Conservation (phyloP, 2,113 vertebrate genomes). For the Gavialis gangeticus region DNA sequence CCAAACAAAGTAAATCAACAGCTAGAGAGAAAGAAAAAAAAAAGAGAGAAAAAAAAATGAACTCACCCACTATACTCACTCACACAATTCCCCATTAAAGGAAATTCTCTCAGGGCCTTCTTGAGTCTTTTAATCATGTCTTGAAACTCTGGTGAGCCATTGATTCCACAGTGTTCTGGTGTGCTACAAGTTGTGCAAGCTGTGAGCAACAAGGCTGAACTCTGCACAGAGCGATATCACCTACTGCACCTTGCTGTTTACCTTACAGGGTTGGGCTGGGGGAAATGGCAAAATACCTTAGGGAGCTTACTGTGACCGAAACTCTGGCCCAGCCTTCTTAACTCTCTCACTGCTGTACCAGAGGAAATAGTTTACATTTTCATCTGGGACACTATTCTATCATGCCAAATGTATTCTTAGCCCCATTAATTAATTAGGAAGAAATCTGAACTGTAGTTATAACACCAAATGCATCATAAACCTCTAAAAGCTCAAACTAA, state of each 20-base stretch:
- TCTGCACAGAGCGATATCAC: constrained; percentile 68
- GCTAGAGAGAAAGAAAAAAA: constrained; percentile 50
- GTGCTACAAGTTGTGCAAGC: constrained; percentile 72
- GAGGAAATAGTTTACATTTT: not conserved
- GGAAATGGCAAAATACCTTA: constrained; percentile 72
- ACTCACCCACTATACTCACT: constrained; percentile 93
- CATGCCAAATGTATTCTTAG: constrained; percentile 39
- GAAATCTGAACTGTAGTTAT: not conserved
- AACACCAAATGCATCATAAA: not conserved
- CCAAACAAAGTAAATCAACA: constrained; percentile 61
- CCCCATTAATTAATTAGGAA: not conserved
- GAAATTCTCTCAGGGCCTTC: constrained; percentile 77
- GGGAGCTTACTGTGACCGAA: constrained; percentile 24
- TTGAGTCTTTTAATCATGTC: constrained; percentile 82
- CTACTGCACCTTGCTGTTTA: constrained; percentile 84
- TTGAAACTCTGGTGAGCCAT: constrained; percentile 76
- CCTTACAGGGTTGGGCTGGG: constrained; percentile 70
- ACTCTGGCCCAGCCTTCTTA: constrained; percentile 68
- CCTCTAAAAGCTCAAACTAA: not conserved
- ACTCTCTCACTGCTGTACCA: constrained; percentile 48
- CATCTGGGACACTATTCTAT: constrained; percentile 35
- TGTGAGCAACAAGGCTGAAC: constrained; percentile 69
- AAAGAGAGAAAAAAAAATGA: constrained; percentile 46
- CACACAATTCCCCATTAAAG: constrained; percentile 93
- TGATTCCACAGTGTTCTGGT: constrained; percentile 71